Evolutionary conservation across 2,888 invertebrate species (phyloP).

Genomic region (Seira sanloemensis): DNA sequence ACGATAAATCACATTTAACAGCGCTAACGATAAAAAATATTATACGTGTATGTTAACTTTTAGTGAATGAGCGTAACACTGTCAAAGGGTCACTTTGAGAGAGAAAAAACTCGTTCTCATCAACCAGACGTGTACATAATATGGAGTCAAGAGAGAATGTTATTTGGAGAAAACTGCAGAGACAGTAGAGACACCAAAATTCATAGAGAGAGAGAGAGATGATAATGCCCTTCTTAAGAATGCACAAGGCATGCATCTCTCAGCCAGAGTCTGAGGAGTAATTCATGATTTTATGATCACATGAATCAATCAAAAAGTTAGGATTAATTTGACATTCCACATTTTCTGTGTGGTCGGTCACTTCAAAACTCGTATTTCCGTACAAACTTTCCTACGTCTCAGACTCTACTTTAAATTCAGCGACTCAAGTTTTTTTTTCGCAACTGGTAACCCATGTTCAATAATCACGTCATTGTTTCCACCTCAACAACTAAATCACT

Average conservation of each 20-base stretch:
- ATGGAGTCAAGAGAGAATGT: too few species aligned
- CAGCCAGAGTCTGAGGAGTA: not conserved
- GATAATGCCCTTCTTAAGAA: not conserved
- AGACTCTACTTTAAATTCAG: not conserved
- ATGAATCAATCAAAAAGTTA: not conserved
- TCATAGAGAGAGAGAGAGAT: not conserved
- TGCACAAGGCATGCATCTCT: not conserved
- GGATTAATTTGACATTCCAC: not conserved
- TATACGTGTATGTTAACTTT: too few species aligned
- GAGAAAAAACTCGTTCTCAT: slow-evolving; percentile 42
- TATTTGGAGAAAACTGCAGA: not conserved
- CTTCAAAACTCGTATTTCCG: not conserved
- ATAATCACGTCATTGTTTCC: not conserved
- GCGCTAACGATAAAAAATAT: not conserved
- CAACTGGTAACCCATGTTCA: too few species aligned
- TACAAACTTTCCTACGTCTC: not conserved
- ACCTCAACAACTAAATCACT: not conserved
- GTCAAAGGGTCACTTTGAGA: slow-evolving; percentile 46
- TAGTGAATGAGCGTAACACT: not conserved
- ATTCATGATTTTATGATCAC: not conserved
- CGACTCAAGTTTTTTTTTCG: too few species aligned
- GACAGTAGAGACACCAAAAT: too few species aligned
- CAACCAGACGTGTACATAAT: too few species aligned
- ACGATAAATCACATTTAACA: not conserved
- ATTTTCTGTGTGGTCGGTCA: not conserved